phyloP scores from a whole-genome alignment of 2,113 vertebrate genomes.

The Centropus unirufus region DNA sequence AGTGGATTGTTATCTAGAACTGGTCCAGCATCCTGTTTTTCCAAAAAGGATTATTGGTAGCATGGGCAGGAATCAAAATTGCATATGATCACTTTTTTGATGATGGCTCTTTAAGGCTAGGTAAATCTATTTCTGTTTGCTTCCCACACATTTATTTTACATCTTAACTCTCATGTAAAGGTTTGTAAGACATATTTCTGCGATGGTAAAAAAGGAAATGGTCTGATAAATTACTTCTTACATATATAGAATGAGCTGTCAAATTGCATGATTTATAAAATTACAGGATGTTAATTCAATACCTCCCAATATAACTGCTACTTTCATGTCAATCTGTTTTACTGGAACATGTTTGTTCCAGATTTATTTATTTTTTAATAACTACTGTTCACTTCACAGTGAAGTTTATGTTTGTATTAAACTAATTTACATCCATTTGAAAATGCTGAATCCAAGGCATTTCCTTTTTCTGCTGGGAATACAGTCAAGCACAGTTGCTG shows the following conservation, averaged over 20 bases:
- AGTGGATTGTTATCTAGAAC: not conserved
- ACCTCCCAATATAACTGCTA: slow-evolving; percentile 5
- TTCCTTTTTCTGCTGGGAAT: slow-evolving; percentile 41
- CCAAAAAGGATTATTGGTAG: not conserved
- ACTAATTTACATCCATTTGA: slow-evolving; percentile 46
- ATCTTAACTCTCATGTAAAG: not conserved
- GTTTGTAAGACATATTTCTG: slow-evolving; percentile 10
- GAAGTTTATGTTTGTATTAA: not conserved
- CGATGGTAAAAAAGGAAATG: not conserved
- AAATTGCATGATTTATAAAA: slow-evolving; percentile 59
- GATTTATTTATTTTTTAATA: slow-evolving; percentile 51
- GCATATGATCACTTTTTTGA: not conserved
- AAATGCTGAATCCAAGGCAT: slow-evolving; percentile 50
- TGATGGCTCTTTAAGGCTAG: not conserved
- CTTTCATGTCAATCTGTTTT: slow-evolving; percentile 19
- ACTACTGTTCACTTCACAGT: slow-evolving; percentile 14
- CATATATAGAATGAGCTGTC: slow-evolving; percentile 8
- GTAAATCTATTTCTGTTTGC: not conserved
- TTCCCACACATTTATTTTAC: not conserved
- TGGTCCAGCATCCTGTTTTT: not conserved
- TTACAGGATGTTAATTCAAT: slow-evolving; percentile 55
- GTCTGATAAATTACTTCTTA: slow-evolving; percentile 20
- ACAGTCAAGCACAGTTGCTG: slow-evolving; percentile 21
- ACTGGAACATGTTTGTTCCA: not conserved
- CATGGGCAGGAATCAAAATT: not conserved